Evolutionary conservation across 2,797 vertebrate genomes (phyloP), one percentile per base, ranked within the genome.

Genomic region (Lacerta agilis): DNA sequence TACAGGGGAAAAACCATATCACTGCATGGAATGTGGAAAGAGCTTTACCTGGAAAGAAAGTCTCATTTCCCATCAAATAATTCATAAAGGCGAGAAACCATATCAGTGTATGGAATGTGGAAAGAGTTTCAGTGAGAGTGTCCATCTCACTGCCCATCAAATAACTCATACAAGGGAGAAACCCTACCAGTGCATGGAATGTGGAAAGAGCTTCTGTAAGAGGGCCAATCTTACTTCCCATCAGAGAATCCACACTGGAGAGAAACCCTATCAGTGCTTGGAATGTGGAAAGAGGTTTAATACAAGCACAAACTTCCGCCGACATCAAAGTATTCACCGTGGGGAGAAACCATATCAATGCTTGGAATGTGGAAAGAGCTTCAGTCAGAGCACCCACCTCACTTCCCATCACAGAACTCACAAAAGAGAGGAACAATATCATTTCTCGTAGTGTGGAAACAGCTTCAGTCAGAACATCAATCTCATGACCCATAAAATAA

Each of bases 81-180:
- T 55, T 83, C 88, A 38, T 76, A 81, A 55, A 55, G 49, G 49
- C 13, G 49, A 55, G 49, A 55, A 55, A 55, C 49, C 49, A 55
- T 55, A 4, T 55, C 49, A 55, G 49, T 55, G 49, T 55, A 15
- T 55, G 49, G 49, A 55, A 55, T 55, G 49, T 55, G 49, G 49
- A 15, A 55, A 55, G 49, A 55, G 49, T 55, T 55, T 55, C 49
- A 55, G 49, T 55, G 49, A 55, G 13, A 55, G 49, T 55, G 49
- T 3, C 49, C 49, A 55, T 55, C 49, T 55, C 49, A 55, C 49
- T 58, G 18, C 91, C 73, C 36, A 88, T 93, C 93, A 95, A 94
- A n/a, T 55, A 55, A 55, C 49, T 15, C 49, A 55, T 55, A 55
- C 49, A 55, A 55, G 49, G 49, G 49, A 55, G 49, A 55, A 55